Evolutionary conservation across 1,140 invertebrate species (phyloP).

Genomic region (Cyrtorhinus lividipennis): DNA sequence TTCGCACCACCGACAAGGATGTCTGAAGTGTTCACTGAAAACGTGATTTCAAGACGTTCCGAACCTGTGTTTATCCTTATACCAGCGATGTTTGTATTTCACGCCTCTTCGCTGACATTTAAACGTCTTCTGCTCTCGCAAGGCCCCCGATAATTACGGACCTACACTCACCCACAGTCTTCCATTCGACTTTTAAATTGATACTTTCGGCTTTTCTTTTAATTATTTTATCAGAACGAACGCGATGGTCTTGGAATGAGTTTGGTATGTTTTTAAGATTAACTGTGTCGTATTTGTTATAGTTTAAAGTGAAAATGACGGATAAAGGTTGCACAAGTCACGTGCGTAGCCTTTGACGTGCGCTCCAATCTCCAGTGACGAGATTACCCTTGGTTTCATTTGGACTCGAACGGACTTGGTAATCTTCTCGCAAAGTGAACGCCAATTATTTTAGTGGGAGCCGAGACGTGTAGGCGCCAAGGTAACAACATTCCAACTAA

Average conservation of each 20-base stretch:
- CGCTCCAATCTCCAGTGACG: background rate
- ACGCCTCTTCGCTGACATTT: background rate
- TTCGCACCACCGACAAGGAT: no score
- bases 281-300: background rate
- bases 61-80: background rate
- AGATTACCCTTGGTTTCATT: background rate
- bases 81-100: background rate
- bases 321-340: background rate
- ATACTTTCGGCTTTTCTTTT: background rate
- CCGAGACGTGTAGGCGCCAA: background rate
- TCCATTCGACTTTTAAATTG: background rate
- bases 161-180: background rate
- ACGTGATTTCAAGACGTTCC: background rate
- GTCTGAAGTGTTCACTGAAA: no score
- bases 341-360: background rate
- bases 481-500: background rate
- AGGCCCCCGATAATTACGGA: background rate
- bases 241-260: background rate
- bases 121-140: background rate
- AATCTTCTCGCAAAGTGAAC: background rate
- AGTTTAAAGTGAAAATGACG: background rate
- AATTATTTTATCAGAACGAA: background rate
- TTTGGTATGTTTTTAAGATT: background rate
- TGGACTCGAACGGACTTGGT: background rate
- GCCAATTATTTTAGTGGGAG: background rate